Evolutionary conservation across 2,797 vertebrate species (phyloP), one percentile per base, ranked within the genome.

Genomic region (Loris lydekkerianus): DNA sequence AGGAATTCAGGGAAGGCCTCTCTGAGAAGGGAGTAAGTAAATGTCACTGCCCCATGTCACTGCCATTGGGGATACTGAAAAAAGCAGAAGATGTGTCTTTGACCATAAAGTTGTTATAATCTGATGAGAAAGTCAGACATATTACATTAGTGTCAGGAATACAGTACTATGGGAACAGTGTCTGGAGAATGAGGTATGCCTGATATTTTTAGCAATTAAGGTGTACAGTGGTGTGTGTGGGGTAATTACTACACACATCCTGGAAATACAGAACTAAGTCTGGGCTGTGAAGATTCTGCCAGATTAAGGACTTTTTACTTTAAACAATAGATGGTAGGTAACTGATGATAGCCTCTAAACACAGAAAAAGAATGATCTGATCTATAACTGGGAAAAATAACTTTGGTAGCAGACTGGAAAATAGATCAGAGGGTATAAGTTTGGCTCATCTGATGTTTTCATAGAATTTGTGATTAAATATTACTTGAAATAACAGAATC

Each of bases 401-500:
- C 31, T 46, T 76, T 60, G 56, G 27, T 65, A 40, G 2, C 40
- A 31, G 18, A 72, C 53, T 70, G 69, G 46, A 75, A 37, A 7
- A 14, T 88, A n/a, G 4, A 37, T 49, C 80, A 58, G 14, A 77
- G 20, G 25, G 21, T 17, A 43, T 37, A 37, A 46, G 8, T 67
- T 25, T 70, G 61, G 25, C 14, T 58, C 2, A 90, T 31, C 31
- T 78, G 29, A 61, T 80, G 14, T 63, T 85, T 85, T 94, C 34
- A 78, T 73, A 87, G 75, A 73, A 70, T 85, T 93, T 89, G 18
- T 93, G 34, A 91, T 82, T 73, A 97, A 87, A 83, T 91, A 89
- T 77, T 94, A 75, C 37, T 89, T 85, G 72, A 96, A 96, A 70
- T 70, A 96, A 82, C 27, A 84, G 56, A 56, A 37, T 4, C 21